These are phyloP conservation scores for Parus major DNA, from an alignment of 2,113 vertebrate species.

Conservation along the genomic window DNA sequence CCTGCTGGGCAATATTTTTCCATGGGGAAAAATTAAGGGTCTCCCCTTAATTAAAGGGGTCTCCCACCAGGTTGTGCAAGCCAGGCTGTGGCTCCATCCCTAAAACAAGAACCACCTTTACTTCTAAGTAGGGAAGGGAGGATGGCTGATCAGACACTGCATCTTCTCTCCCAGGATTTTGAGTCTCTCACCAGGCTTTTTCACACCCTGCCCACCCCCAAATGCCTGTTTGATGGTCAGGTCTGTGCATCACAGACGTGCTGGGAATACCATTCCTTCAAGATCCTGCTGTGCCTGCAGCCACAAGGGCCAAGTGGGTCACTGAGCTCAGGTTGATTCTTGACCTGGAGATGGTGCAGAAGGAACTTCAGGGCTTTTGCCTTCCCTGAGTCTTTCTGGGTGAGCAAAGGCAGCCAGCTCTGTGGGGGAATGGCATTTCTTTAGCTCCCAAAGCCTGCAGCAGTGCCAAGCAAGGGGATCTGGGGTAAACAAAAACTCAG, in stretches of 20 bases:
- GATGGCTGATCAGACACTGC: not conserved
- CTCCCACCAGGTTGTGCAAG: not conserved
- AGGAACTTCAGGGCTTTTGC: not conserved
- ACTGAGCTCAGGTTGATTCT: not conserved
- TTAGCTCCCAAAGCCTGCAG: not conserved
- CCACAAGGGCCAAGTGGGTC: not conserved
- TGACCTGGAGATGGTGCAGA: not conserved
- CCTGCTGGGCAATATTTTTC: not conserved
- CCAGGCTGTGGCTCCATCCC: not conserved
- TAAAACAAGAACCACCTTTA: not conserved
- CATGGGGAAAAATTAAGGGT: not conserved
- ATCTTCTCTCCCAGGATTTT: not conserved
- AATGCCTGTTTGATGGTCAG: not conserved
- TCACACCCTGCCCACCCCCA: not conserved
- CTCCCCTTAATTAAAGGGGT: not conserved
- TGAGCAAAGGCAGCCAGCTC: not conserved
- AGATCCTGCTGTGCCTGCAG: rapidly evolving
- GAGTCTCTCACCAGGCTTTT: not conserved
- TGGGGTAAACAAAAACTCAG: not conserved
- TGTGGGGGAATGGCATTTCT: not conserved
- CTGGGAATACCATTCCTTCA: not conserved
- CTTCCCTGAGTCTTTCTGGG: not conserved
- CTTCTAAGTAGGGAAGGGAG: not conserved
- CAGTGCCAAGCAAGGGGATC: not conserved
- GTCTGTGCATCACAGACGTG: not conserved